Percentiles rank a stretch among this genome's conserved stretches.
Evolutionary conservation across 2,888 invertebrate species (phyloP).

Genomic region (Polymixis flavicincta): DNA sequence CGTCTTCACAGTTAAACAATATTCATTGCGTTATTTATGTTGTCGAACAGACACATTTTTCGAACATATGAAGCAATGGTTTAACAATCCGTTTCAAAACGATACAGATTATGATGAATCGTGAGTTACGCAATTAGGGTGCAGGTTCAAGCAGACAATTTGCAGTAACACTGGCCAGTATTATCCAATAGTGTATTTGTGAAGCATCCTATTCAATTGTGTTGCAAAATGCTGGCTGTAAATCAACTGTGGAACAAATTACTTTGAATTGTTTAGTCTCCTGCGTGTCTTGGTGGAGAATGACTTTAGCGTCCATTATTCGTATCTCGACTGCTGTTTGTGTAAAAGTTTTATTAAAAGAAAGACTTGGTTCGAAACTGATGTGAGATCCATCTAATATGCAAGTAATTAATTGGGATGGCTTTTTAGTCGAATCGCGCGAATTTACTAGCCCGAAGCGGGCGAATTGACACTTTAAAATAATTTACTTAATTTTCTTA

Average conservation of each 20-base stretch:
- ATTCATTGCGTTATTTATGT: too few species aligned
- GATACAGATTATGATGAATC: too few species aligned
- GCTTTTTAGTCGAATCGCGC: too few species aligned
- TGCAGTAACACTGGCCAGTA: slow-evolving; percentile 24
- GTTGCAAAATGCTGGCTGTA: slow-evolving; percentile 11
- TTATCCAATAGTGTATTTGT: slow-evolving; percentile 25
- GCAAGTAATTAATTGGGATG: neutral
- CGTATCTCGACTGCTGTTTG: neutral
- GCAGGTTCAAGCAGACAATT: slow-evolving; percentile 34
- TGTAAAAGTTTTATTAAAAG: neutral
- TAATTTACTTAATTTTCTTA: too few species aligned
- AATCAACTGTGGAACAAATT: slow-evolving; percentile 37
- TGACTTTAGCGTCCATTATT: slow-evolving; percentile 2
- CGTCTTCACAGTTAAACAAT: too few species aligned
- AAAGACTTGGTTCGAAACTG: neutral
- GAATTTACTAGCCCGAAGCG: too few species aligned
- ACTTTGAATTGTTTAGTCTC: slow-evolving; percentile 24
- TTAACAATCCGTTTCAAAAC: too few species aligned
- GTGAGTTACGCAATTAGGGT: too few species aligned
- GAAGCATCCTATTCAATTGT: slow-evolving; percentile 25
- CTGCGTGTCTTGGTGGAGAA: neutral
- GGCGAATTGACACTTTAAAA: too few species aligned
- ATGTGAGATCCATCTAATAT: neutral
- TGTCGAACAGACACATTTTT: too few species aligned
- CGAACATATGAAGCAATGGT: too few species aligned